Base-by-base conservation (phyloP, 2,888 invertebrate genomes). In the Plebejus anna region DNA sequence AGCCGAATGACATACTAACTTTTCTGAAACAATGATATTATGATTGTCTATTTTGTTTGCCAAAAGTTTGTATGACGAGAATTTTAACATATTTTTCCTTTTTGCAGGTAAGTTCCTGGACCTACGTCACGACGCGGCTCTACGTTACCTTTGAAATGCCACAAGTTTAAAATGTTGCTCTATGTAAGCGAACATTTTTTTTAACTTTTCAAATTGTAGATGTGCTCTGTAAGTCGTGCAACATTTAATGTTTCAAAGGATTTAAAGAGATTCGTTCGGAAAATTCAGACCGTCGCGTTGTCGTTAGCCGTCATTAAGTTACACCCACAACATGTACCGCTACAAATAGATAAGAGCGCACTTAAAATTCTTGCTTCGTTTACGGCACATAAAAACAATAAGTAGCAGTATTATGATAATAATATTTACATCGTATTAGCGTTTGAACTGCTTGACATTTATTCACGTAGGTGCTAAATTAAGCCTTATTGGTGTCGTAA, bases 361-460 rank as follows among this genome's bases (percentile, higher is more conserved):
- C 66, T 77, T 76, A 73, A 77, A 36, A 77, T 77, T 75, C 57
- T 61, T 61, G 71, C 47, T 55, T 72, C 71, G 61, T 77, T 61
- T 66, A 66, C 66, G 66, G 66, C 66, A 66, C 16, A 32, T 66
- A 73, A 73, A 76, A 78, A 73, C 73, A 55, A 73, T 73, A 47
- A 51, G 73, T 55, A 76, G 77, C 78, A 77, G 79, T 77, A 78
- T 77, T 75, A 76, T 75, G 76, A 79, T 75, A 76, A 78, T 71
- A 71, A 72, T 22, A 72, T 72, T 51, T 73, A 73, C 51, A 32
- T 73, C 38, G 22, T 66, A 66, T 66, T 66, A 66, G 32, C 16
- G 36, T 32, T 66, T 66, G 28, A 66, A 66, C 61, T 66, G 32
- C 61, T 66, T 66, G 66, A 66, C 32, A 66, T 66, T 66, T 66